Percentiles rank a stretch among this genome's conserved stretches.
Evolutionary conservation across 2,113 vertebrate species (phyloP).

Genomic region (Thomomys bottae): DNA sequence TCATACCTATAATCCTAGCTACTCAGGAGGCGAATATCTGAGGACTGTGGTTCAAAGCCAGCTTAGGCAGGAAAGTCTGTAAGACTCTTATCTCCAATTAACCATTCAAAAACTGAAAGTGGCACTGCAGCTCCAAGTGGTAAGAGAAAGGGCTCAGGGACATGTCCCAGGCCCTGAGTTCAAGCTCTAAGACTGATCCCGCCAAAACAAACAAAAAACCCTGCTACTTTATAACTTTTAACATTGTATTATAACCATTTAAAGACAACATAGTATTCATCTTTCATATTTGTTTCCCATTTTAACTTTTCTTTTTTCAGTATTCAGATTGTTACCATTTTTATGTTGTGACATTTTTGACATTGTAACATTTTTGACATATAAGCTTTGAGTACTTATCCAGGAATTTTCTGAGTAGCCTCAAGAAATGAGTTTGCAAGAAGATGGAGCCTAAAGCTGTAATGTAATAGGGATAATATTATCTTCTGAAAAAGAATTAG

Average conservation of each 20-base stretch:
- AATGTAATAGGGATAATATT: not conserved
- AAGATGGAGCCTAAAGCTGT: not conserved
- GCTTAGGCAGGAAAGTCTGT: too few relatives aligned
- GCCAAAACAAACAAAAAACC: too few relatives aligned
- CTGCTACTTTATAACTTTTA: not conserved
- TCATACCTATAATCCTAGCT: too few relatives aligned
- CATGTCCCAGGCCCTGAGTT: too few relatives aligned
- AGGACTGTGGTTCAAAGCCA: too few relatives aligned
- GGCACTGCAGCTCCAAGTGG: too few relatives aligned
- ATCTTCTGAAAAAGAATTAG: not conserved
- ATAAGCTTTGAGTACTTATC: not conserved
- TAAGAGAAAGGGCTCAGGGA: too few relatives aligned
- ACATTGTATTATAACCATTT: not conserved
- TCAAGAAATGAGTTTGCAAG: not conserved
- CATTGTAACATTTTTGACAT: not conserved
- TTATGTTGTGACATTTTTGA: slow-evolving; percentile 25
- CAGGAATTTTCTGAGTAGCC: not conserved
- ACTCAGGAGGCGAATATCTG: too few relatives aligned
- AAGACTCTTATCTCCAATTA: too few relatives aligned
- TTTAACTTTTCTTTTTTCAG: not conserved
- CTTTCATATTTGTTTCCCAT: slow-evolving; percentile 1
- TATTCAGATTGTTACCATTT: slow-evolving; percentile 5
- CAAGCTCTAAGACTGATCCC: too few relatives aligned
- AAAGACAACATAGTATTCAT: not conserved
- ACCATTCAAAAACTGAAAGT: too few relatives aligned